Percentiles rank a stretch among this genome's conserved stretches.
phyloP scores from a whole-genome alignment of 2,888 invertebrate genomes.

The Lycophotia porphyrea region DNA sequence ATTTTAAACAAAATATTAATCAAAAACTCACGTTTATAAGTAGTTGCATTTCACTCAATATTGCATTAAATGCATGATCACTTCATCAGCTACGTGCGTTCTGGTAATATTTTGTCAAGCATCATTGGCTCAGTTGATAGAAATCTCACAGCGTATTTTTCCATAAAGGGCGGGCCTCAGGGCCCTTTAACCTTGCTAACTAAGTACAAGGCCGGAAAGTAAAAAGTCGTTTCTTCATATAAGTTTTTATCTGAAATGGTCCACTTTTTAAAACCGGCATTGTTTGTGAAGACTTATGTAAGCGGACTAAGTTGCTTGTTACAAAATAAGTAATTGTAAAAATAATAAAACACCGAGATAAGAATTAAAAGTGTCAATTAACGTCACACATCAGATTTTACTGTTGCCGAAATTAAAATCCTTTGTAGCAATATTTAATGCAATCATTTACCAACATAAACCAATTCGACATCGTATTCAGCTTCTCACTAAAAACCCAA shows the following conservation, averaged over 20 bases:
- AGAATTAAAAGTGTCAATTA: not conserved
- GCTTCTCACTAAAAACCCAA: not conserved
- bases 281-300: constrained; percentile 24
- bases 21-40: not conserved
- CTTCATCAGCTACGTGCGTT: not conserved
- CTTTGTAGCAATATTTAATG: not conserved
- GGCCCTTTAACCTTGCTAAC: constrained; percentile 47
- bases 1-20: not conserved
- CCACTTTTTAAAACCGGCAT: constrained; percentile 51
- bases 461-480: not conserved
- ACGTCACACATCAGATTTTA: not conserved
- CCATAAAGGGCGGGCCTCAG: constrained; percentile 24
- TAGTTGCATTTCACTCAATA: not conserved
- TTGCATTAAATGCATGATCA: not conserved
- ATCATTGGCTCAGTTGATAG: constrained; percentile 32
- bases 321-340: not conserved
- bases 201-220: constrained; percentile 59
- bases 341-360: not conserved
- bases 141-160: constrained; percentile 49
- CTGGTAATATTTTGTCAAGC: constrained; percentile 27
- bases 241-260: constrained; percentile 38
- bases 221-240: constrained; percentile 55
- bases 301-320: not conserved
- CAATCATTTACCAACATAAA: not conserved
- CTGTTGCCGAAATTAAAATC: not conserved